A percentile compares a stretch with the other conserved stretches of the same genome.
phyloP scores from a whole-genome alignment of 2,113 vertebrate species.

The Callaeas wilsoni region DNA sequence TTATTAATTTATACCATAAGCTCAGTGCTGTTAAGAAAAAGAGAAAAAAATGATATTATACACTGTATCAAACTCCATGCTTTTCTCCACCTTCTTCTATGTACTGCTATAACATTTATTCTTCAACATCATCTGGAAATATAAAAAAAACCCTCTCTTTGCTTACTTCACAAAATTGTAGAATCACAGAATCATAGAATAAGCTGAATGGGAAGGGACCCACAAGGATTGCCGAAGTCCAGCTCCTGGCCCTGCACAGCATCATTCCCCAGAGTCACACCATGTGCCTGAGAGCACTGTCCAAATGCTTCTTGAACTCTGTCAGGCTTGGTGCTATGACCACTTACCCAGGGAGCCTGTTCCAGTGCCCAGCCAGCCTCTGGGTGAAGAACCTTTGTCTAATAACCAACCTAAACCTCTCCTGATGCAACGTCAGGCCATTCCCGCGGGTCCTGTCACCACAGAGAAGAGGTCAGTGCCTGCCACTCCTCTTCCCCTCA shows the following conservation, averaged over 20 bases:
- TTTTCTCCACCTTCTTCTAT: not conserved
- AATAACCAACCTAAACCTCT: not conserved
- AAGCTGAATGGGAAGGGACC: not conserved
- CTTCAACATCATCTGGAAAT: not conserved
- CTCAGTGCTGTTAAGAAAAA: not conserved
- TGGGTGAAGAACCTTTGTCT: not conserved
- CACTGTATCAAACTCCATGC: not conserved
- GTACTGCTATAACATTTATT: not conserved
- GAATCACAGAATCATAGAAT: not conserved
- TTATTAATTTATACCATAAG: not conserved
- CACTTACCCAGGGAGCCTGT: not conserved
- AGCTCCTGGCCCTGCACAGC: not conserved
- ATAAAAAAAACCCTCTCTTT: not conserved
- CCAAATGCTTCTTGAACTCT: not conserved
- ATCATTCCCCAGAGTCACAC: not conserved
- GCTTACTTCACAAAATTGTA: not conserved
- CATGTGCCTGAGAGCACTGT: not conserved
- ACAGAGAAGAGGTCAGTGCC: not conserved
- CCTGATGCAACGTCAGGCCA: not conserved
- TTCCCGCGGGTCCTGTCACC: fast-evolving
- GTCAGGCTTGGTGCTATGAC: not conserved
- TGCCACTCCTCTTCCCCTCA: not conserved
- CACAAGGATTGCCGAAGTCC: not conserved
- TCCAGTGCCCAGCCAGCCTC: fast-evolving
- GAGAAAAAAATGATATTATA: not conserved